These are phyloP conservation scores for Caenorhabditis sulstoni DNA, from an alignment of 2,888 invertebrate genomes.

Conservation along the genomic window DNA sequence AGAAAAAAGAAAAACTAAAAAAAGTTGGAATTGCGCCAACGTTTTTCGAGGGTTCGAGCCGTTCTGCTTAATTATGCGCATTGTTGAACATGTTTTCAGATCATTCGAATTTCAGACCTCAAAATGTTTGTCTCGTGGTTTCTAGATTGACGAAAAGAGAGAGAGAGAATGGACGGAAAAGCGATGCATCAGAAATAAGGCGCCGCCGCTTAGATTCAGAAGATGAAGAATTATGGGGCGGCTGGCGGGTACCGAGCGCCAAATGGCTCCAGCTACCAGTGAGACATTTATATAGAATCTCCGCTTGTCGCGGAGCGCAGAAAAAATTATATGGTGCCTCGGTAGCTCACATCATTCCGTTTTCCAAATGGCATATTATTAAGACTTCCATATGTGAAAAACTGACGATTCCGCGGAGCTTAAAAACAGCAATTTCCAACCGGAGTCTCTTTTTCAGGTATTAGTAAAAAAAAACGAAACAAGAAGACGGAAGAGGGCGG, in stretches of 20 bases:
- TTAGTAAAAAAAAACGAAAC: not conserved
- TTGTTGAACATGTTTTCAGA: slow-evolving; percentile 14
- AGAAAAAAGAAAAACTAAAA: not conserved
- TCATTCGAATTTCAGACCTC: too few species aligned
- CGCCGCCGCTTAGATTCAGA: slow-evolving; percentile 18
- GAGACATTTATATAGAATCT: slow-evolving; percentile 43
- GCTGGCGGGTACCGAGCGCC: slow-evolving; percentile 1
- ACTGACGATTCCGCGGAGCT: not conserved
- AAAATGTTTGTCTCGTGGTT: not conserved
- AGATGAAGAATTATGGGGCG: slow-evolving; percentile 45
- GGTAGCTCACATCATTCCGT: not conserved
- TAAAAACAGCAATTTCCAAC: too few species aligned
- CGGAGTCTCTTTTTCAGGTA: not conserved
- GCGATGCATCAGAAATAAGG: slow-evolving; percentile 46
- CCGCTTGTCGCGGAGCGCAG: not conserved
- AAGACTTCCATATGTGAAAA: not conserved
- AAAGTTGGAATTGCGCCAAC: slow-evolving; percentile 6
- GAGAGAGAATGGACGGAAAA: slow-evolving; percentile 35
- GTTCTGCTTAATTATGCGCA: slow-evolving; percentile 32
- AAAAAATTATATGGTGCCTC: slow-evolving; percentile 43
- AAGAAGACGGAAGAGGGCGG: slow-evolving; percentile 10
- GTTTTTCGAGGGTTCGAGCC: slow-evolving; percentile 1
- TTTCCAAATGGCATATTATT: not conserved
- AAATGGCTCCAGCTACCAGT: not conserved
- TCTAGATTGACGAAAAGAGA: slow-evolving; percentile 12